Evolutionary conservation across 2,888 invertebrate species (phyloP).

Genomic region (Synanthedon formicaeformis): DNA sequence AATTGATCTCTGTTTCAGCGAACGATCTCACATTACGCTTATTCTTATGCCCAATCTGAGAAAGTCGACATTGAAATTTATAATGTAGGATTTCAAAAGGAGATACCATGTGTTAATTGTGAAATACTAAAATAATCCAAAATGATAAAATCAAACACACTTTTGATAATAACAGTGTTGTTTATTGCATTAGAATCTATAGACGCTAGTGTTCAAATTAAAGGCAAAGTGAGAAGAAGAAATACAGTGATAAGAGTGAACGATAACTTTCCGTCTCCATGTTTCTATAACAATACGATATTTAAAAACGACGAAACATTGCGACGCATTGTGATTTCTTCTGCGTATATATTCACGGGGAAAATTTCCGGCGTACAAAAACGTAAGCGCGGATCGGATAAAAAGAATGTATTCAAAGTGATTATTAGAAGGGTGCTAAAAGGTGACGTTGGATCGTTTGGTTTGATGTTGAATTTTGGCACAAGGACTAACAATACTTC

Average conservation of each 20-base stretch:
- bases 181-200: conserved; percentile 9
- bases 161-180: not conserved
- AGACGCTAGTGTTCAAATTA: conserved; percentile 43
- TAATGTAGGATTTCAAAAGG: too few relatives aligned
- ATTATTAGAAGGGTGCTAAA: conserved; percentile 57
- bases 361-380: conserved; percentile 56
- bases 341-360: conserved; percentile 63
- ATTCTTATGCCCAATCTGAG: too few relatives aligned
- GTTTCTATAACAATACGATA: conserved; percentile 48
- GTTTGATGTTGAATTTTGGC: conserved; percentile 58
- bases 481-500: conserved; percentile 53
- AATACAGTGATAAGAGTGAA: conserved; percentile 56
- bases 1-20: not conserved
- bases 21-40: not conserved
- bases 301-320: conserved; percentile 55
- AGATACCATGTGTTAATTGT: too few relatives aligned
- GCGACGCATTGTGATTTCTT: conserved; percentile 43
- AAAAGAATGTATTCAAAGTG: conserved; percentile 56
- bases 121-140: not conserved
- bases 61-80: too few relatives aligned
- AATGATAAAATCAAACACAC: not conserved
- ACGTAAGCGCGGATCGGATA: conserved; percentile 29
- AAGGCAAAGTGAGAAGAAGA: conserved; percentile 57
- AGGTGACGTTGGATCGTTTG: conserved; percentile 51
- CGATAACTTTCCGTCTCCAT: conserved; percentile 37